These are phyloP conservation scores for Macrobrachium nipponense DNA, from an alignment of 1,140 invertebrate species.

Conservation along the genomic window DNA sequence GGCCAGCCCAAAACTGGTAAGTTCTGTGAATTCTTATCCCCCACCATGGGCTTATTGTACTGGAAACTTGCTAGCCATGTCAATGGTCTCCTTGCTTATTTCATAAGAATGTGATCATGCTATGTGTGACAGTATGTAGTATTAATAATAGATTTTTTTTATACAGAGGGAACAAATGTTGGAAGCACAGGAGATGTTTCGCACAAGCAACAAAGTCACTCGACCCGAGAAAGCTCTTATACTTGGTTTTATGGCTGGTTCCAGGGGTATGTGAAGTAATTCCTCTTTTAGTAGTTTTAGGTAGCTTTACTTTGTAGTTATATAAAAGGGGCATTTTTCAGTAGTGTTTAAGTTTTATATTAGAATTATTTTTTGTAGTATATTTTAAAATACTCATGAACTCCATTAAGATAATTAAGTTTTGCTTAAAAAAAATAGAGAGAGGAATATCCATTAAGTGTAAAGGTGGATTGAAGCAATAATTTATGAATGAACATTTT, in stretches of 20 bases:
- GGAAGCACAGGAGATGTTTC: constrained; percentile 97
- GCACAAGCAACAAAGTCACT: constrained; percentile 94
- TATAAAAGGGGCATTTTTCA: neutral
- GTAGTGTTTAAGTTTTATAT: neutral
- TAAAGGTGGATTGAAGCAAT: too few species aligned
- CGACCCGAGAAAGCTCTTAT: constrained; percentile 96
- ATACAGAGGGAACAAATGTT: constrained; percentile 86
- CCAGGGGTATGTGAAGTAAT: constrained; percentile 76
- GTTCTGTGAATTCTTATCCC: too few species aligned
- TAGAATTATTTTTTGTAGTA: too few species aligned
- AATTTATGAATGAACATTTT: too few species aligned
- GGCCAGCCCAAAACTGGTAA: too few species aligned
- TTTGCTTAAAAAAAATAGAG: too few species aligned
- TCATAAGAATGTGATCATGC: too few species aligned
- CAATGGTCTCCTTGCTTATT: constrained; percentile 34
- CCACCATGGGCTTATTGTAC: too few species aligned
- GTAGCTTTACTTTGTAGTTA: neutral
- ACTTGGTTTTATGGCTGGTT: constrained; percentile 97
- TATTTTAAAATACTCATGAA: too few species aligned
- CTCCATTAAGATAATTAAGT: too few species aligned
- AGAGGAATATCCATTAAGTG: too few species aligned
- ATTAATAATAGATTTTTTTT: constrained; percentile 1
- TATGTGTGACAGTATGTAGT: constrained; percentile 68
- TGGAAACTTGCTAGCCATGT: too few species aligned
- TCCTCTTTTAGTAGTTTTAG: neutral